Evolutionary conservation across 2,113 vertebrate genomes (phyloP).

Genomic region (Lophius piscatorius): DNA sequence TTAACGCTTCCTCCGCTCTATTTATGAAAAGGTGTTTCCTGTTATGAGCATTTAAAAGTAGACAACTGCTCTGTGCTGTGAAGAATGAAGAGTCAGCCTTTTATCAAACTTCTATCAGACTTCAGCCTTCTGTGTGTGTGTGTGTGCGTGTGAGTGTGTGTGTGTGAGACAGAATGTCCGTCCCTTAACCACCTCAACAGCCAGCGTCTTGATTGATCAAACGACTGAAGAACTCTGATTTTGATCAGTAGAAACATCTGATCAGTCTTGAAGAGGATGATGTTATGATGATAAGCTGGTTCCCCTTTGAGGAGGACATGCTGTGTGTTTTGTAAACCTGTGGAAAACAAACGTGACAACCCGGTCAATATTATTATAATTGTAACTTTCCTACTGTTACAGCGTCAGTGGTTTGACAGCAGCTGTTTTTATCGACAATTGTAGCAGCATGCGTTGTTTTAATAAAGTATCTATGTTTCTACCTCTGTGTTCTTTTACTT

Average conservation of each 20-base stretch:
- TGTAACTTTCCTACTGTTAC: slow-evolving; percentile 40
- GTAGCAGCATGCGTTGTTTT: slow-evolving; percentile 73
- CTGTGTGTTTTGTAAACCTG: slow-evolving; percentile 43
- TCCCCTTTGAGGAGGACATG: slow-evolving; percentile 25
- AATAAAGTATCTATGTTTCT: slow-evolving; percentile 73
- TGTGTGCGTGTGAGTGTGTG: slow-evolving; percentile 2
- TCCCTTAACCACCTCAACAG: background rate
- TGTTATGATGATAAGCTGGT: background rate
- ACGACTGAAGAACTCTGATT: background rate
- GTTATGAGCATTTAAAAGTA: background rate
- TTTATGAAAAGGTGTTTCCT: background rate
- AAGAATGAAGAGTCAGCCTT: background rate
- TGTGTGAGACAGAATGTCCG: background rate
- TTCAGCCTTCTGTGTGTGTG: background rate
- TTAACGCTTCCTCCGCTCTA: too few species aligned
- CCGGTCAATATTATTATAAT: slow-evolving; percentile 1
- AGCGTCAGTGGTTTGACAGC: slow-evolving; percentile 18
- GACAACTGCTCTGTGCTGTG: slow-evolving; percentile 3
- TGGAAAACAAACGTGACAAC: slow-evolving; percentile 27
- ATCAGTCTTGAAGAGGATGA: background rate
- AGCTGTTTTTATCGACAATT: slow-evolving; percentile 57
- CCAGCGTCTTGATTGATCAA: background rate
- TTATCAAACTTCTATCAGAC: background rate
- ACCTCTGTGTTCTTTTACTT: background rate
- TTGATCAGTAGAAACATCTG: background rate